These are phyloP conservation scores for Passerina amoena DNA, from an alignment of 2,113 vertebrate species.

Conservation along the genomic window DNA sequence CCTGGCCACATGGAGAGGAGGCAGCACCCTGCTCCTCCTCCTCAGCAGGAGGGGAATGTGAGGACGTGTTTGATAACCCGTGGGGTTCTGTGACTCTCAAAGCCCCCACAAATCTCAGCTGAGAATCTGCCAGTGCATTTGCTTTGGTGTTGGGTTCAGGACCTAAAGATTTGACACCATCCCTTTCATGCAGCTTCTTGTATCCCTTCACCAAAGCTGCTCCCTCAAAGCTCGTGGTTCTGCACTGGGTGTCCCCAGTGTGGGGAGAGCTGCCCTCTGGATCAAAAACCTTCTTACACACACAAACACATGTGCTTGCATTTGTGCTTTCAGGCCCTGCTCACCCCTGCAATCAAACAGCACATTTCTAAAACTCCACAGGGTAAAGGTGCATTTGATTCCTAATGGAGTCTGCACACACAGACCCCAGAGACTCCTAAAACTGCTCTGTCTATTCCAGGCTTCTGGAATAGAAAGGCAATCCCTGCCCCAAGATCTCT, in stretches of 20 bases:
- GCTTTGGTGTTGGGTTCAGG: neutral
- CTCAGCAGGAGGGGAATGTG: neutral
- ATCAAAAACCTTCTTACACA: neutral
- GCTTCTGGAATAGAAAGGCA: neutral
- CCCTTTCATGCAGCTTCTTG: neutral
- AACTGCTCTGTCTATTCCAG: neutral
- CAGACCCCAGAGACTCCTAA: neutral
- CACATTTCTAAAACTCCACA: neutral
- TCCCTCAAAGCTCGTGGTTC: neutral
- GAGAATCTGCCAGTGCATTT: neutral
- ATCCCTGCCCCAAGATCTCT: neutral
- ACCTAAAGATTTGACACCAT: neutral
- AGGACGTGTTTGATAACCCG: neutral
- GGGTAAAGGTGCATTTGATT: neutral
- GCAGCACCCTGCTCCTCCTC: neutral
- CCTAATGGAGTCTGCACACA: neutral
- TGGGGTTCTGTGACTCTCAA: neutral
- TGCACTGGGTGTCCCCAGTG: neutral
- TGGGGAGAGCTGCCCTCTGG: neutral
- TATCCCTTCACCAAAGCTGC: neutral
- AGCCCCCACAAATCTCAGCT: neutral
- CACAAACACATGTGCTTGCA: rapidly evolving
- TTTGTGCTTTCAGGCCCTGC: neutral
- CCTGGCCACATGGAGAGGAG: neutral
- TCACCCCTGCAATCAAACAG: neutral